Evolutionary conservation across 35 echinoderm and acorn worm species (phyloP).

Genomic region (Heliocidaris tuberculata): DNA sequence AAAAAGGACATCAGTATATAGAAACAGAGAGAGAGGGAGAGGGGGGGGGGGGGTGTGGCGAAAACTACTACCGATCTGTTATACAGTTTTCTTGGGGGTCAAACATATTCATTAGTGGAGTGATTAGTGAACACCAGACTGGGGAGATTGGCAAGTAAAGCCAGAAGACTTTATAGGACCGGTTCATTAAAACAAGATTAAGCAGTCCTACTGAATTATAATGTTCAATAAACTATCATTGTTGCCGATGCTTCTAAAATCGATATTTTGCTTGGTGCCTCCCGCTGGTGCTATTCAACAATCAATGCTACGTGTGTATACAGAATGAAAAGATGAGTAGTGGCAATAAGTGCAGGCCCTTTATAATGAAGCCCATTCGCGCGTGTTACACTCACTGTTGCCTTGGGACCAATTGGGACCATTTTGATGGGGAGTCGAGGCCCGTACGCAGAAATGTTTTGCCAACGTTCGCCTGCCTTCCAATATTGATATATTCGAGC

Average conservation of each 20-base stretch:
- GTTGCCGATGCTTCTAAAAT: not conserved
- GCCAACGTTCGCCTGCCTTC: too few species aligned
- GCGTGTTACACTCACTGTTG: not conserved
- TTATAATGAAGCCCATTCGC: not conserved
- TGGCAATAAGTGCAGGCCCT: not conserved
- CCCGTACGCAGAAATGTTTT: not conserved
- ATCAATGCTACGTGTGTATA: not conserved
- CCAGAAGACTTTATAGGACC: not conserved
- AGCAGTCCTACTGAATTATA: not conserved
- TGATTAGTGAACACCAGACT: too few species aligned
- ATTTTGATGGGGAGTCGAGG: not conserved
- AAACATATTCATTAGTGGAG: too few species aligned
- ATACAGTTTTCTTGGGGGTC: too few species aligned
- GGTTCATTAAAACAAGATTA: not conserved
- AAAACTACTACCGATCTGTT: too few species aligned
- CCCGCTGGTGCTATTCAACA: not conserved
- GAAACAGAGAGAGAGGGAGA: too few species aligned
- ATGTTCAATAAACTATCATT: not conserved
- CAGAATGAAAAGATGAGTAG: not conserved
- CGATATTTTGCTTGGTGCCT: not conserved
- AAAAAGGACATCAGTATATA: too few species aligned
- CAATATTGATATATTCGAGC: too few species aligned
- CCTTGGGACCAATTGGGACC: not conserved
- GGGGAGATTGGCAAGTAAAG: too few species aligned
- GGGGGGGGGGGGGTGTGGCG: too few species aligned